Conservation (phyloP, 2,113 vertebrate species). For the Nyctereutes procyonoides region DNA sequence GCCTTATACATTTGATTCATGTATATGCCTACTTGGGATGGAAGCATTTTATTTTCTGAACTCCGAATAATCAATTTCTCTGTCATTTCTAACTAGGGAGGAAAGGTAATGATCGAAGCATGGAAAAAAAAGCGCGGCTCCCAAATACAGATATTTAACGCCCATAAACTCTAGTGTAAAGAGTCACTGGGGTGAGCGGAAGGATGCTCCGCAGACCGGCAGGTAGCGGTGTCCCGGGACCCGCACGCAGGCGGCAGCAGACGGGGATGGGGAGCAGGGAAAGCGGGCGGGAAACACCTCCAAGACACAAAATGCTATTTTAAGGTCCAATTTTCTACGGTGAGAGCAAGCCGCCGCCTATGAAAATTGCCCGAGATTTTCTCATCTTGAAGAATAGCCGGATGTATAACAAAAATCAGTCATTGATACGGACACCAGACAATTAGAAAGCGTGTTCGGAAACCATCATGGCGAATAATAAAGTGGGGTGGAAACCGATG, state of each 20-base stretch:
- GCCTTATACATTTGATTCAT: neutral
- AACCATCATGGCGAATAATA: neutral
- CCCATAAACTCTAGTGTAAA: neutral
- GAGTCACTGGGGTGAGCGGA: neutral
- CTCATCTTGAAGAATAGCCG: neutral
- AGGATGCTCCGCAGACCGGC: neutral
- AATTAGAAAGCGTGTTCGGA: neutral
- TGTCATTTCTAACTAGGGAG: neutral
- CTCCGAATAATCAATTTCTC: neutral
- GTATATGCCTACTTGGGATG: neutral
- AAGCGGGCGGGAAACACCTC: neutral
- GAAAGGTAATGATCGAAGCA: neutral
- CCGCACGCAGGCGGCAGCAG: accelerated
- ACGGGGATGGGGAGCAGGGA: no score
- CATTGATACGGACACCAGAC: neutral
- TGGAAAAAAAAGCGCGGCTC: neutral
- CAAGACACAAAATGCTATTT: neutral
- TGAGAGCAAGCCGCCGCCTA: neutral
- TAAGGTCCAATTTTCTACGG: neutral
- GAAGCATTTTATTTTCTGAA: neutral
- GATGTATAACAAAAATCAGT: neutral
- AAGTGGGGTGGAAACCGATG: neutral
- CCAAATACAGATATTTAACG: neutral
- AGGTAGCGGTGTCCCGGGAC: neutral
- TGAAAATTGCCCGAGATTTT: neutral